Conservation (phyloP, 1,140 invertebrate genomes). For the Zaprionus nigranus region DNA sequence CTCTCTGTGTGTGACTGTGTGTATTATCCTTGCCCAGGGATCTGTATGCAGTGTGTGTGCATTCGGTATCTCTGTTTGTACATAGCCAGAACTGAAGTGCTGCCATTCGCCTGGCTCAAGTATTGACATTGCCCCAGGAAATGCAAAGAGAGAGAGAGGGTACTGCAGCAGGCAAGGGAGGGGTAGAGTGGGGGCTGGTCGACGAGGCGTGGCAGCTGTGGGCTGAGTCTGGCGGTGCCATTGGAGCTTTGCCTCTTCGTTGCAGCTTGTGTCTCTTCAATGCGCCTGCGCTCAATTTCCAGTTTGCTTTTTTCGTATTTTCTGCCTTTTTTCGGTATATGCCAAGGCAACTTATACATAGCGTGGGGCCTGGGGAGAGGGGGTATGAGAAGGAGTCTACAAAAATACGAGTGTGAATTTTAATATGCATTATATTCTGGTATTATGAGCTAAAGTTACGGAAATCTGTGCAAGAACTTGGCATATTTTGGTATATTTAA, state of each 20-base stretch:
- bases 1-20: slow-evolving; percentile 14
- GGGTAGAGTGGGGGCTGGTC: neutral
- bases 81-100: slow-evolving; percentile 54
- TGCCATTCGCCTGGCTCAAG: slow-evolving; percentile 80
- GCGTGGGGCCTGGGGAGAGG: neutral
- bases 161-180: neutral
- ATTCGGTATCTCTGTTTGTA: slow-evolving; percentile 44
- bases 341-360: slow-evolving; percentile 15
- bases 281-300: slow-evolving; percentile 74
- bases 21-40: slow-evolving; percentile 68
- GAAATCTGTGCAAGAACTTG: neutral
- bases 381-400: neutral
- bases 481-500: neutral
- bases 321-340: slow-evolving; percentile 33
- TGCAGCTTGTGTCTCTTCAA: slow-evolving; percentile 11
- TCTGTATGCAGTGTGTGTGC: slow-evolving; percentile 39
- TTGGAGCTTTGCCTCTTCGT: slow-evolving; percentile 58
- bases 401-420: neutral
- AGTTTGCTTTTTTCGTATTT: slow-evolving; percentile 57
- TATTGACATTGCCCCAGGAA: slow-evolving; percentile 56
- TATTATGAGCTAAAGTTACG: neutral
- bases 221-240: slow-evolving; percentile 65
- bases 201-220: slow-evolving; percentile 1
- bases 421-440: slow-evolving; percentile 7
- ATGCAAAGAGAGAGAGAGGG: neutral